Conservation (phyloP, 2,797 vertebrate genomes). For the Cyprinella venusta region DNA sequence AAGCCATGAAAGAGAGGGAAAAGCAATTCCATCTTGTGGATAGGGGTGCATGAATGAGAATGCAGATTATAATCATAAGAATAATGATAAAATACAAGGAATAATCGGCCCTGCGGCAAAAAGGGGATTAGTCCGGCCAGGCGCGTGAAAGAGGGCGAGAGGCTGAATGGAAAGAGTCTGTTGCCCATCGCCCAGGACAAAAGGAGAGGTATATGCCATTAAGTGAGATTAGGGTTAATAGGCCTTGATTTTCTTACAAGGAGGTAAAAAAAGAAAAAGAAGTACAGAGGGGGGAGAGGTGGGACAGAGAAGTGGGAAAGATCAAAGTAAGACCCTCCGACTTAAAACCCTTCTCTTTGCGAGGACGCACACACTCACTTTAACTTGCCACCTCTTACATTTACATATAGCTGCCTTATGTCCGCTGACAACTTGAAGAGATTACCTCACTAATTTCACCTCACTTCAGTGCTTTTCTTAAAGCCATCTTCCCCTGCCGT, state of each 20-base stretch:
- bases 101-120: conserved; percentile 88
- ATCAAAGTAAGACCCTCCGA: conserved; percentile 90
- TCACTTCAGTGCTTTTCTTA: conserved; percentile 51
- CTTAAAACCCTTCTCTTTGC: conserved; percentile 81
- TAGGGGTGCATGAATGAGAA: conserved; percentile 83
- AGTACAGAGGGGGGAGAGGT: conserved; percentile 61
- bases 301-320: conserved; percentile 77
- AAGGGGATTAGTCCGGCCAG: conserved; percentile 88
- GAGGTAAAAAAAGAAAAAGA: conserved; percentile 70
- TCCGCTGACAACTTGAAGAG: conserved; percentile 76
- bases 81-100: conserved; percentile 91
- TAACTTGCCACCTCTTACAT: conserved; percentile 83
- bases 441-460: conserved; percentile 83
- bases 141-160: conserved; percentile 88
- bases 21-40: conserved; percentile 81
- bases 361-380: conserved; percentile 60
- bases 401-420: conserved; percentile 99
- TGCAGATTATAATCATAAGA: conserved; percentile 87
- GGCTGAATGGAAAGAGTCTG: conserved; percentile 92
- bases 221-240: conserved; percentile 99
- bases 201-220: conserved; percentile 92
- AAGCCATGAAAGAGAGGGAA: conserved; percentile 63
- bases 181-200: conserved; percentile 92
- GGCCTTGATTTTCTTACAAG: conserved; percentile 94
- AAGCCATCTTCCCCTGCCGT: conserved; percentile 30